phyloP scores from a whole-genome alignment of 1,140 invertebrate genomes.

The Drosophila biarmipes region DNA sequence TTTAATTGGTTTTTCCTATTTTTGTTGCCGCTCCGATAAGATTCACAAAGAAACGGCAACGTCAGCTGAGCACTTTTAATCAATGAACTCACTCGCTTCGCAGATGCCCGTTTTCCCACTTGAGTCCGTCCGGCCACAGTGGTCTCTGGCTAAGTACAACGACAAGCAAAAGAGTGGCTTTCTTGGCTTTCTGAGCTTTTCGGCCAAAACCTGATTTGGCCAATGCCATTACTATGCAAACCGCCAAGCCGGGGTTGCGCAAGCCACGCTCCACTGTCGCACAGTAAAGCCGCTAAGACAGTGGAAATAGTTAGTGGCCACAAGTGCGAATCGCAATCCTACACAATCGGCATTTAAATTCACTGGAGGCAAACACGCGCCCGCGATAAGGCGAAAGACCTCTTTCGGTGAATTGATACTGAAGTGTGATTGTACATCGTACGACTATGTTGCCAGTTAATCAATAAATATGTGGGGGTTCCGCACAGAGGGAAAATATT shows the following conservation, averaged over 20 bases:
- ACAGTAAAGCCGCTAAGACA: slow-evolving; percentile 8
- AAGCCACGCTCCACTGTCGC: slow-evolving; percentile 31
- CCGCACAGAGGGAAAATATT: neutral
- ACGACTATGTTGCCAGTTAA: slow-evolving; percentile 51
- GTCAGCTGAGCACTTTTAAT: slow-evolving; percentile 71
- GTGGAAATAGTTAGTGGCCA: slow-evolving; percentile 22
- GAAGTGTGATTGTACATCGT: slow-evolving; percentile 28
- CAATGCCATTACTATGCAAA: slow-evolving; percentile 33
- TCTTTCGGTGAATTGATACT: slow-evolving; percentile 51
- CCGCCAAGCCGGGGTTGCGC: slow-evolving; percentile 5
- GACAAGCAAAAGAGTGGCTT: neutral
- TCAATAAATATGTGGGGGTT: slow-evolving; percentile 34
- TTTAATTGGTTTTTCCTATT: slow-evolving; percentile 63
- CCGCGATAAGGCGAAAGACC: slow-evolving; percentile 67
- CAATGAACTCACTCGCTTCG: slow-evolving; percentile 67
- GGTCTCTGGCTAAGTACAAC: neutral
- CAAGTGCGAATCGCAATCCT: slow-evolving; percentile 33
- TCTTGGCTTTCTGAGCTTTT: slow-evolving; percentile 8
- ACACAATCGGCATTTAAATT: slow-evolving; percentile 48
- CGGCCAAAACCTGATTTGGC: slow-evolving; percentile 25
- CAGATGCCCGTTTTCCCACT: slow-evolving; percentile 49
- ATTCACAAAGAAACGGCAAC: slow-evolving; percentile 66
- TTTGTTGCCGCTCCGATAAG: slow-evolving; percentile 61
- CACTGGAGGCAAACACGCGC: slow-evolving; percentile 70
- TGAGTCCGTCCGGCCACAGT: slow-evolving; percentile 29